These are phyloP conservation scores for Rhyacophila evoluta DNA, from an alignment of 2,888 invertebrate species.

Conservation along the genomic window DNA sequence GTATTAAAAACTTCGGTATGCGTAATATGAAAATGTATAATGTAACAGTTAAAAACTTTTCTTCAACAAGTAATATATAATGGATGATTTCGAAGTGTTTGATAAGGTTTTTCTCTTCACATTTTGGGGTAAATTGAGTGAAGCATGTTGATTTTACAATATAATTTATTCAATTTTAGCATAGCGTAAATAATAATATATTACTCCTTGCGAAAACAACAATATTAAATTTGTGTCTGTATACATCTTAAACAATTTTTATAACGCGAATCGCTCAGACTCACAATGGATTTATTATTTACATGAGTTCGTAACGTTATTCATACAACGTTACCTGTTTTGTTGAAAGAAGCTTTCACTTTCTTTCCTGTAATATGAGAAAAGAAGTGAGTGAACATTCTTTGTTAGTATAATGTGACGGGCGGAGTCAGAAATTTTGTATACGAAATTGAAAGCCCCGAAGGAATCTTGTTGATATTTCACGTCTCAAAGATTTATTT, in stretches of 20 bases:
- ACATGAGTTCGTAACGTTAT: not conserved
- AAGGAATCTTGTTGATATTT: too few relatives aligned
- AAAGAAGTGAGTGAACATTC: not conserved
- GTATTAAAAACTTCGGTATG: too few relatives aligned
- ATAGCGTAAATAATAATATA: not conserved
- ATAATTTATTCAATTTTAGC: slow-evolving; percentile 7
- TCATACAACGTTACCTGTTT: slow-evolving; percentile 19
- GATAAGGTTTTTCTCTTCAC: too few relatives aligned
- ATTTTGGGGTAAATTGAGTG: not conserved
- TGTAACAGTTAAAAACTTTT: too few relatives aligned
- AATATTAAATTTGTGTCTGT: slow-evolving; percentile 1
- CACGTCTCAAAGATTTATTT: too few relatives aligned
- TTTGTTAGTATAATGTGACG: slow-evolving; percentile 3
- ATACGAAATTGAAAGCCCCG: too few relatives aligned
- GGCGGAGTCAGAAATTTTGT: not conserved
- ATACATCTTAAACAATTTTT: slow-evolving; percentile 12
- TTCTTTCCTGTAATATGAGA: not conserved
- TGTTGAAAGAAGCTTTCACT: slow-evolving; percentile 9
- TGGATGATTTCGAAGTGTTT: too few relatives aligned
- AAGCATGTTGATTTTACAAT: not conserved
- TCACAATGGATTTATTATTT: slow-evolving; percentile 14
- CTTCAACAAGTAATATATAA: too few relatives aligned
- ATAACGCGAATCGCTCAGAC: not conserved
- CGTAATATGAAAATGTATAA: too few relatives aligned
- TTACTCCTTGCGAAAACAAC: not conserved